Percentiles rank a stretch among this genome's conserved stretches.
Conservation (phyloP, 1,140 invertebrate genomes). For the Odontomachus brunneus region DNA sequence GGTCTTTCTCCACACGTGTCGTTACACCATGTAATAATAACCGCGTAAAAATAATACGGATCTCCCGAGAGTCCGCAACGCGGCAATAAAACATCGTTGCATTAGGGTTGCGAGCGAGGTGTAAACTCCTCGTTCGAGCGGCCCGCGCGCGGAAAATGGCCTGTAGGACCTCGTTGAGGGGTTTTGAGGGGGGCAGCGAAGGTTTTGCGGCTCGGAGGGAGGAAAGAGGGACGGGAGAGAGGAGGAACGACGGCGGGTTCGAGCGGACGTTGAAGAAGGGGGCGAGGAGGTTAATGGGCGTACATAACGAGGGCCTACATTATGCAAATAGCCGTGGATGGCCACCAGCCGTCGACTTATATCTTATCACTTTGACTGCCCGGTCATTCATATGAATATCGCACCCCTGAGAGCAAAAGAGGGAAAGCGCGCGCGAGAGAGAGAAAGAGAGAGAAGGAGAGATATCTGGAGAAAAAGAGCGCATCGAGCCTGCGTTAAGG, state of each 20-base stretch:
- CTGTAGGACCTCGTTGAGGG: conserved; percentile 44
- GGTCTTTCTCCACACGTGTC: conserved; percentile 1
- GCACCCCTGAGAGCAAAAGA: conserved; percentile 65
- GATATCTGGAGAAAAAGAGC: background rate
- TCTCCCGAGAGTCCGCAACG: conserved; percentile 41
- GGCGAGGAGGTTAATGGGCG: conserved; percentile 79
- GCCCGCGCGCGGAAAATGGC: conserved; percentile 67
- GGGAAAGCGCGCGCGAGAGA: background rate
- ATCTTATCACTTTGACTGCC: conserved; percentile 79
- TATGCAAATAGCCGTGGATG: conserved; percentile 82
- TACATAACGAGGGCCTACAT: conserved; percentile 82
- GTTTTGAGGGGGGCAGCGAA: conserved; percentile 12
- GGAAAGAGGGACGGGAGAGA: conserved; percentile 2
- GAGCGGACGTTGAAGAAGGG: conserved; percentile 58
- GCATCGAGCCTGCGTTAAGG: conserved; percentile 35
- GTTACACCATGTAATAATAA: conserved; percentile 51
- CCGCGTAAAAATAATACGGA: conserved; percentile 49
- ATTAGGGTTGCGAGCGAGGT: conserved; percentile 59
- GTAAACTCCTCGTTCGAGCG: conserved; percentile 71
- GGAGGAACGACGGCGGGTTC: conserved; percentile 41
- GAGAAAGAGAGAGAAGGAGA: too few relatives aligned
- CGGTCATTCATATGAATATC: conserved; percentile 72
- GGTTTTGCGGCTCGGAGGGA: background rate
- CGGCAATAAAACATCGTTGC: conserved; percentile 74
- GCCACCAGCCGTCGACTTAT: conserved; percentile 76